Percentiles rank a stretch among this genome's conserved stretches.
Conservation (phyloP, 2,113 vertebrate genomes). For the Jaculus jaculus region DNA sequence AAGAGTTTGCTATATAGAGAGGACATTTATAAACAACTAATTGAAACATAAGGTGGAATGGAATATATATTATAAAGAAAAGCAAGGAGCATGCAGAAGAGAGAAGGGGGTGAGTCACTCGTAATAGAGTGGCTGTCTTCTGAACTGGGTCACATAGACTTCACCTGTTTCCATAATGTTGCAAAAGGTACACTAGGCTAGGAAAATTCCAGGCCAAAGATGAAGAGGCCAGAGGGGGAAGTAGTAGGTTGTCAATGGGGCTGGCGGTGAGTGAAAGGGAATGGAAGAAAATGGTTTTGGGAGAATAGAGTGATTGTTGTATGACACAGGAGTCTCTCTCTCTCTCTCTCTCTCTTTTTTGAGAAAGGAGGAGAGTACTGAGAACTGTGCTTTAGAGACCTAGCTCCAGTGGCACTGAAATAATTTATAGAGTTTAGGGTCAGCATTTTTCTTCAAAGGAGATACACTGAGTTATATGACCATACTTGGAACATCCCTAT, state of each 20-base stretch:
- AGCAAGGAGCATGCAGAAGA: neutral
- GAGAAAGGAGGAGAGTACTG: neutral
- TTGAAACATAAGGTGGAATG: neutral
- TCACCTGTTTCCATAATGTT: neutral
- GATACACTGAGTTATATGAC: neutral
- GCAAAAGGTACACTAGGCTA: neutral
- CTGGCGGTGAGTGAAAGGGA: neutral
- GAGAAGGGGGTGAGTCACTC: neutral
- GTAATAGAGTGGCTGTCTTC: neutral
- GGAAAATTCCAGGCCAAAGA: neutral
- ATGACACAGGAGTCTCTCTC: neutral
- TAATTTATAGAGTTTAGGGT: neutral
- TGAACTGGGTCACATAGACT: too few species aligned
- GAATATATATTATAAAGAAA: neutral
- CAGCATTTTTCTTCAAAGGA: constrained; percentile 43
- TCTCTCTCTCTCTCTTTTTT: too few species aligned
- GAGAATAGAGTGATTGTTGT: neutral
- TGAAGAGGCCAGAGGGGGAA: fast-evolving
- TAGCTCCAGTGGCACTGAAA: neutral
- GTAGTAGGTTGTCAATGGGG: fast-evolving
- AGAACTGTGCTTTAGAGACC: neutral
- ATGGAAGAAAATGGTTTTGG: neutral
- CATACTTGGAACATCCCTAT: neutral
- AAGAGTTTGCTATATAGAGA: neutral
- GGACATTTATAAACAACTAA: neutral